Evolutionary conservation across 2,888 invertebrate genomes (phyloP).

Genomic region (Zonitis immaculata): DNA sequence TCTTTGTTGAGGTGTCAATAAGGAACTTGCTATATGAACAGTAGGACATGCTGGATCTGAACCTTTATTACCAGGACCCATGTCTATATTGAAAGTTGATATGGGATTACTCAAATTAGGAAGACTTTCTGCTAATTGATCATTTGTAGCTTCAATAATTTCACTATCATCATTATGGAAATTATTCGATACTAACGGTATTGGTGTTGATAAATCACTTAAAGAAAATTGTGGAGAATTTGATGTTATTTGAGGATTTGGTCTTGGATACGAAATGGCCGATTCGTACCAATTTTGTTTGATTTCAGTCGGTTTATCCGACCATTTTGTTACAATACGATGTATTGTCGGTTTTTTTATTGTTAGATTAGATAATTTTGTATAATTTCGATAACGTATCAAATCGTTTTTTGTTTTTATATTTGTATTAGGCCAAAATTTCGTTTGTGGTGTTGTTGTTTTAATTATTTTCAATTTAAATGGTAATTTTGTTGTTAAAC

Average conservation of each 20-base stretch:
- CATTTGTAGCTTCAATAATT: neutral
- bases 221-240: constrained; percentile 39
- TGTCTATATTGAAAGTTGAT: constrained; percentile 37
- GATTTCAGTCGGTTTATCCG: constrained; percentile 51
- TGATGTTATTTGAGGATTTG: constrained; percentile 41
- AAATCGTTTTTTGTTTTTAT: constrained; percentile 26
- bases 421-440: constrained; percentile 23
- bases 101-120: constrained; percentile 27
- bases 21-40: constrained; percentile 53
- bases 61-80: constrained; percentile 25
- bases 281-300: constrained; percentile 49
- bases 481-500: constrained; percentile 10
- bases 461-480: constrained; percentile 10
- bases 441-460: constrained; percentile 13
- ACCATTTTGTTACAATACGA: constrained; percentile 54
- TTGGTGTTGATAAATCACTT: constrained; percentile 14
- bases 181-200: constrained; percentile 7
- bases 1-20: constrained; percentile 53
- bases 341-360: constrained; percentile 29
- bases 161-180: too few species aligned
- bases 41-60: constrained; percentile 50
- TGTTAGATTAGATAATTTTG: neutral
- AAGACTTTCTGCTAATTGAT: neutral
- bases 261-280: constrained; percentile 37
- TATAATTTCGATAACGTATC: constrained; percentile 2